Base-by-base conservation (phyloP, 2,113 vertebrate genomes). In the Coracopsis vasa region DNA sequence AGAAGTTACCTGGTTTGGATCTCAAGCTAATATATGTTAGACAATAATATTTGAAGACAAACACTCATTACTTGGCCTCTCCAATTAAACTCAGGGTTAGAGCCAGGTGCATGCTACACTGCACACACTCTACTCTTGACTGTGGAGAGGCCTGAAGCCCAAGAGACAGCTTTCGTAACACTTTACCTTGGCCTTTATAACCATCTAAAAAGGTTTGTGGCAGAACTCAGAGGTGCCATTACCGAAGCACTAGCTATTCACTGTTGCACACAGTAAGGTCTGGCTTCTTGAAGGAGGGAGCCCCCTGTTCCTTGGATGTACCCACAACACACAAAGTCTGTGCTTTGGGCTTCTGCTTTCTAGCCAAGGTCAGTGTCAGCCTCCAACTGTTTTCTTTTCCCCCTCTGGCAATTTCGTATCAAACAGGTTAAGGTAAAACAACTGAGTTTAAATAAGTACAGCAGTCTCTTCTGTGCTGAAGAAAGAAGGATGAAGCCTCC, bases 21-120 rank as follows among this genome's bases (percentile, higher is more conserved):
- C 72, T 72, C 28, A 7, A 21, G 9, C 17, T 23, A 8, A 62
- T 45, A 45, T 45, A 20, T 45, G 20, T 45, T 45, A 20, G 14
- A 11, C 41, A 9, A 4, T 37, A 29, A 35, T 51, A 31, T 14
- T 1, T 42, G 39, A 15, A n/a, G 47, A 20, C 6, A 15, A 31
- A 29, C 11, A 0, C 29, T 61, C 15, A 0, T 28, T 7, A 5
- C 50, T 25, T 54, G 6, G 8, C 80, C 42, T 56, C 42, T 56
- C 19, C 12, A 7, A 0, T 10, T 18, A 16, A 53, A 29, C 41
- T 12, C 19, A 1, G n/a, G 11, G 11, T 8, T 2, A 2, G 41
- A 51, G 80, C 19, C 33, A 14, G 19, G 41, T 6, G 13, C 20
- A 3, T 3, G 10, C 64, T 39, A 11, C 5, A 1, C 44, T 44